A percentile compares a stretch with the other conserved stretches of the same genome.
Conservation (phyloP, 2,113 vertebrate species). For the Periophthalmus modestus region DNA sequence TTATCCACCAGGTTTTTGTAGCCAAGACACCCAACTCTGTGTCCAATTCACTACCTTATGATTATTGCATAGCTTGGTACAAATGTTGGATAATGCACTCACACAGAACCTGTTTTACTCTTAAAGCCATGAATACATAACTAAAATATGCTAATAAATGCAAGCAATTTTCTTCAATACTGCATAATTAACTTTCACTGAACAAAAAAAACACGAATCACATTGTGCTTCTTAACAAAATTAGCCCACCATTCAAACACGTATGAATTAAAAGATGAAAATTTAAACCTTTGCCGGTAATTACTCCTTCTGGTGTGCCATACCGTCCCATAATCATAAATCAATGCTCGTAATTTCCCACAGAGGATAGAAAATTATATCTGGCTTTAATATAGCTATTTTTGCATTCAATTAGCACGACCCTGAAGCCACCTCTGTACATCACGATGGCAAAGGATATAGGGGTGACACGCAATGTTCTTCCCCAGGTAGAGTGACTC, state of each 20-base stretch:
- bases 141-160: background rate
- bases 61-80: background rate
- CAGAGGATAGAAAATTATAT: conserved; percentile 10
- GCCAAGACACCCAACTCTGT: background rate
- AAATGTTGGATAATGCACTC: background rate
- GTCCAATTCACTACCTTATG: background rate
- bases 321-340: conserved; percentile 36
- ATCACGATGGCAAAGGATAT: conserved; percentile 39
- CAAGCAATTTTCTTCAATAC: conserved; percentile 1
- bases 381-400: conserved; percentile 17
- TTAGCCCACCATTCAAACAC: conserved; percentile 14
- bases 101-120: background rate
- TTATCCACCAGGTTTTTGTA: conserved; percentile 2
- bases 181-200: background rate
- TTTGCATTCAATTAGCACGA: conserved; percentile 45
- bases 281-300: conserved; percentile 3
- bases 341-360: conserved; percentile 36
- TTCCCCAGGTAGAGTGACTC: conserved; percentile 63
- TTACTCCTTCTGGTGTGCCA: background rate
- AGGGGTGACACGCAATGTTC: conserved; percentile 70
- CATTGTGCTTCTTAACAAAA: conserved; percentile 6
- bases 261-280: conserved; percentile 19
- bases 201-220: background rate
- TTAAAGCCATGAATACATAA: background rate
- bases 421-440: conserved; percentile 44